Base-by-base conservation (phyloP, 2,113 vertebrate species). In the Felis chaus region DNA sequence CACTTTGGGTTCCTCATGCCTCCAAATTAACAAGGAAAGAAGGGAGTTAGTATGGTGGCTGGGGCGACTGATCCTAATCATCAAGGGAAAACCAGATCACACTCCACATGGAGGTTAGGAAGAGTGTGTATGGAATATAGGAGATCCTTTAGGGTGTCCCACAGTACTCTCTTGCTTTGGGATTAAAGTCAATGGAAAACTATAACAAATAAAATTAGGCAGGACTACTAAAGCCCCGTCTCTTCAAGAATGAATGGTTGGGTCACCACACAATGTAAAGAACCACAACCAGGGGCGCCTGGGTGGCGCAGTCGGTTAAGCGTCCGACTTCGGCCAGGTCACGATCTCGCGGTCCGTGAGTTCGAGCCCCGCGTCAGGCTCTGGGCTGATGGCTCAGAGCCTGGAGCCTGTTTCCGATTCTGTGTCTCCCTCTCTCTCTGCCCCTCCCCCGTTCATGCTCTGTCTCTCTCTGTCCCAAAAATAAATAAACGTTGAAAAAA, bases 141-240 rank as follows among this genome's bases (percentile, higher is more conserved):
- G 50, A 93, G n/a, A 48, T 74, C 13, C 27, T 36, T 33, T 10
- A n/a, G n/a, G 14, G 25, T 31, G 1, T 66, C 5, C 76, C 74
- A 66, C 68, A 88, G 16, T 19, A 41, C 27, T 85, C 39, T 21
- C 39, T 33, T 31, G 13, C 11, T 31, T 55, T 80, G 45, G 18
- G 45, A 45, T 63, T 63, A 76, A 97, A 85, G 83, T 89, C 71
- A 91, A 65, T 15, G 66, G 55, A 89, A 88, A 90, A 86, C 31
- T 66, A 4, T 23, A 92, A 57, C 48, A 90, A 61, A 39, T 74
- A 13, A 84, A 39, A 48, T 91, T 57, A 78, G 18, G 10, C 21
- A 57, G 14, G 11, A 66, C 13, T 5, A 65, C 25, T 65, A 31
- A 81, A 36, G 7, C 11, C 4, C 55, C 82, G 39, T 71, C 7